Evolutionary conservation across 2,888 invertebrate species (phyloP).

Genomic region (Seira musarum): DNA sequence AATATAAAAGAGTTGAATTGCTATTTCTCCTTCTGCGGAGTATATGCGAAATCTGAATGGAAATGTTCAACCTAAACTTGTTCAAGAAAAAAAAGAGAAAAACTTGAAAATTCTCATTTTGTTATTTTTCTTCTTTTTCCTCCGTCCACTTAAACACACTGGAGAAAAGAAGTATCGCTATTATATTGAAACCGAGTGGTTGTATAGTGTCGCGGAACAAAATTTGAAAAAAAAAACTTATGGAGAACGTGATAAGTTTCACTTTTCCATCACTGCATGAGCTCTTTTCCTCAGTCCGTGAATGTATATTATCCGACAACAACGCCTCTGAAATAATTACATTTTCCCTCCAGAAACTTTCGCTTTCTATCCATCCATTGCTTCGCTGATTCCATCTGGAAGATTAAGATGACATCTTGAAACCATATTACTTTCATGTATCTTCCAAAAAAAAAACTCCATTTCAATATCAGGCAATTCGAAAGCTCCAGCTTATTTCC

Average conservation of each 20-base stretch:
- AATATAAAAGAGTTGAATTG: background rate
- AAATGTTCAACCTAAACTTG: background rate
- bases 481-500: too few relatives aligned
- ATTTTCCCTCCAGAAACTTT: slow-evolving; percentile 2
- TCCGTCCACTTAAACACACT: too few relatives aligned
- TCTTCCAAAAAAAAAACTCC: background rate
- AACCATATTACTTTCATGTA: background rate
- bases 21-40: background rate
- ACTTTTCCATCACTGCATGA: too few relatives aligned
- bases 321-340: background rate
- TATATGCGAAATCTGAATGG: background rate
- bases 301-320: background rate
- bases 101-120: slow-evolving; percentile 6
- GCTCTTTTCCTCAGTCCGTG: too few relatives aligned
- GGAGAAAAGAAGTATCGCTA: too few relatives aligned
- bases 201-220: too few relatives aligned
- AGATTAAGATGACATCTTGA: slow-evolving; percentile 12
- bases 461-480: background rate
- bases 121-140: background rate
- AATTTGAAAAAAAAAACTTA: too few relatives aligned
- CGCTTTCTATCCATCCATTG: background rate
- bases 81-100: background rate
- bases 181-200: too few relatives aligned
- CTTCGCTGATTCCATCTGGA: background rate
- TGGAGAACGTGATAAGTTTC: too few relatives aligned